Conservation (phyloP, 2,113 vertebrate species). For the Gymnorhina tibicen region DNA sequence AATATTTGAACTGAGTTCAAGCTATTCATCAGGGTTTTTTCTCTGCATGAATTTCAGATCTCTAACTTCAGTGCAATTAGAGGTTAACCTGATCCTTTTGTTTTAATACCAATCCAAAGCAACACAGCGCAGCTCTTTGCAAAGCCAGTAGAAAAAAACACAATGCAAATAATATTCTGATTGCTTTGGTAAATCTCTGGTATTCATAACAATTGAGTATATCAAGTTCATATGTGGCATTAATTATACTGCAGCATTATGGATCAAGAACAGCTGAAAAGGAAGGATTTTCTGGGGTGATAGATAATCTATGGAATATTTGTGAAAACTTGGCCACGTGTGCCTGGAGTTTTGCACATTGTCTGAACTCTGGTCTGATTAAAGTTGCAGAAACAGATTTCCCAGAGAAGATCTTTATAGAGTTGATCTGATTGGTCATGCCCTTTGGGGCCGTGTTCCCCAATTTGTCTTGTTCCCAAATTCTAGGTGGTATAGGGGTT, state of each 20-base stretch:
- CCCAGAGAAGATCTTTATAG: not conserved
- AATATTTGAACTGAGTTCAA: constrained; percentile 55
- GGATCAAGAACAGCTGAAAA: constrained; percentile 18
- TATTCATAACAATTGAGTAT: constrained; percentile 2
- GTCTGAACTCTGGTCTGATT: not conserved
- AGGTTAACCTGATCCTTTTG: constrained; percentile 37
- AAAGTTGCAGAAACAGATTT: not conserved
- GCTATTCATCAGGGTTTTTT: not conserved
- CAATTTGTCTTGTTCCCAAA: not conserved
- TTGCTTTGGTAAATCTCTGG: constrained; percentile 25
- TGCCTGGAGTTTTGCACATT: not conserved
- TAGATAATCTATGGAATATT: constrained; percentile 1
- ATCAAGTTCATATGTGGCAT: constrained; percentile 34
- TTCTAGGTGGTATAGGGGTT: not conserved
- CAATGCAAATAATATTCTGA: not conserved
- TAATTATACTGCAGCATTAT: not conserved
- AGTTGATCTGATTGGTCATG: not conserved
- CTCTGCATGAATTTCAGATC: not conserved
- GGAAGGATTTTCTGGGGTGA: not conserved
- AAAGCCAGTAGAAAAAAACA: not conserved
- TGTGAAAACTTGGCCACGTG: not conserved
- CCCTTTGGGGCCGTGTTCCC: not conserved
- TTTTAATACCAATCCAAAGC: constrained; percentile 17
- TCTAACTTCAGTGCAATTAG: constrained; percentile 38
- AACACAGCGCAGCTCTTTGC: not conserved